Evolutionary conservation across 2,797 vertebrate genomes (phyloP).

Genomic region (Simalia tracyae): DNA sequence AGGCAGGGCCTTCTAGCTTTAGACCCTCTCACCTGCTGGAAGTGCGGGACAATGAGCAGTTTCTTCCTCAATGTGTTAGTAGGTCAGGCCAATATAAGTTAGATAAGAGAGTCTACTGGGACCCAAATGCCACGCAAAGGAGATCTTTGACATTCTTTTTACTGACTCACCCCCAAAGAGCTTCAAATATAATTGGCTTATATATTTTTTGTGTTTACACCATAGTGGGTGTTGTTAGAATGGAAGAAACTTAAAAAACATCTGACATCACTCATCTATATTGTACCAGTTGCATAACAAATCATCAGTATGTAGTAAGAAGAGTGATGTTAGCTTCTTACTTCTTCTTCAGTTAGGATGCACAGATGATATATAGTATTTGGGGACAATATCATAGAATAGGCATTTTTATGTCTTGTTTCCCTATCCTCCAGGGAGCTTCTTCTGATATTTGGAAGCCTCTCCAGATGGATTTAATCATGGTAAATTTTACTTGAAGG

Average conservation of each 20-base stretch:
- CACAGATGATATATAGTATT: background rate
- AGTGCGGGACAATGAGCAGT: too few species aligned
- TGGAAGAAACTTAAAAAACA: background rate
- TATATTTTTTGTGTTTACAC: background rate
- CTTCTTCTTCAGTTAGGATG: background rate
- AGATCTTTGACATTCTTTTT: background rate
- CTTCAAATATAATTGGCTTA: background rate
- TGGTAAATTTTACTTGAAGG: too few species aligned
- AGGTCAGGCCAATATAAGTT: too few species aligned
- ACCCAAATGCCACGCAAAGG: too few species aligned
- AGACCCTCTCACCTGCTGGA: too few species aligned
- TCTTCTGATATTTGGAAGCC: background rate
- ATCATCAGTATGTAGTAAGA: background rate
- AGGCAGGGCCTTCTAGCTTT: too few species aligned
- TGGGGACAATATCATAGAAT: background rate
- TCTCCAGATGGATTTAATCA: background rate
- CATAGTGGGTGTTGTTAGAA: background rate
- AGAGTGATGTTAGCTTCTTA: background rate
- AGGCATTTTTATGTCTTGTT: background rate
- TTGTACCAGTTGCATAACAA: background rate
- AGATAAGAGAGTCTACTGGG: too few species aligned
- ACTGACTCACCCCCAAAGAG: background rate
- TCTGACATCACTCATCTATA: background rate
- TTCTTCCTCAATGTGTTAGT: too few species aligned
- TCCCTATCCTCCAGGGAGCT: background rate